Evolutionary conservation across 2,888 invertebrate species (phyloP).

Genomic region (Carpatolechia fugitivella): DNA sequence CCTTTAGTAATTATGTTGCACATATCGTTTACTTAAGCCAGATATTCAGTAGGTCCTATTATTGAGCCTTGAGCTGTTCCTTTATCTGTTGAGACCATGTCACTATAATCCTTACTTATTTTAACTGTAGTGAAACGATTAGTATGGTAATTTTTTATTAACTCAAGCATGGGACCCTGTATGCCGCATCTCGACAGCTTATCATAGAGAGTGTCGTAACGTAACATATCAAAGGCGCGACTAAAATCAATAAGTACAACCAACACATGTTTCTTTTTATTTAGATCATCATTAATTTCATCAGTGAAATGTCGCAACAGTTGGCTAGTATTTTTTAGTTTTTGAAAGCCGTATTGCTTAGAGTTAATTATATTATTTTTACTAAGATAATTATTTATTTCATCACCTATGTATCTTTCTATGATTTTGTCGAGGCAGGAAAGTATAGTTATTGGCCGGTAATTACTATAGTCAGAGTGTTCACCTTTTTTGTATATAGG

Average conservation of each 20-base stretch:
- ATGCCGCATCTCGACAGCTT: slow-evolving; percentile 9
- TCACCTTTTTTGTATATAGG: slow-evolving; percentile 19
- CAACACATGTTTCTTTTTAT: slow-evolving; percentile 10
- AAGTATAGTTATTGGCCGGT: slow-evolving; percentile 20
- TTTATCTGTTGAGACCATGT: neutral
- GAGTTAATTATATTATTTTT: slow-evolving; percentile 10
- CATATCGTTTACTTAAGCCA: slow-evolving; percentile 8
- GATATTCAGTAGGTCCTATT: slow-evolving; percentile 3
- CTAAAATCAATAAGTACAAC: slow-evolving; percentile 15
- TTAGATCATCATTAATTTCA: slow-evolving; percentile 7
- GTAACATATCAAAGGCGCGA: slow-evolving; percentile 14
- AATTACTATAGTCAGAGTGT: slow-evolving; percentile 15
- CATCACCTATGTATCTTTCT: slow-evolving; percentile 11
- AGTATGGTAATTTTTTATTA: slow-evolving; percentile 4
- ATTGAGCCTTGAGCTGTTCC: slow-evolving; percentile 15
- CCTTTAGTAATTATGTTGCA: neutral
- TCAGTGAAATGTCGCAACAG: slow-evolving; percentile 16
- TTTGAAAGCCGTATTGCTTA: slow-evolving; percentile 18
- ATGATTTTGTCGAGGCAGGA: slow-evolving; percentile 17
- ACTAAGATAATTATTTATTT: slow-evolving; percentile 13
- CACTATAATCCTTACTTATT: neutral
- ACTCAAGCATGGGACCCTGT: slow-evolving; percentile 10
- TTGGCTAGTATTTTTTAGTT: slow-evolving; percentile 13
- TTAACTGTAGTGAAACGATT: slow-evolving; percentile 6
- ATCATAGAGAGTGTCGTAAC: neutral